These are phyloP conservation scores for Orthosia cruda DNA, from an alignment of 2,888 invertebrate species.

Conservation along the genomic window DNA sequence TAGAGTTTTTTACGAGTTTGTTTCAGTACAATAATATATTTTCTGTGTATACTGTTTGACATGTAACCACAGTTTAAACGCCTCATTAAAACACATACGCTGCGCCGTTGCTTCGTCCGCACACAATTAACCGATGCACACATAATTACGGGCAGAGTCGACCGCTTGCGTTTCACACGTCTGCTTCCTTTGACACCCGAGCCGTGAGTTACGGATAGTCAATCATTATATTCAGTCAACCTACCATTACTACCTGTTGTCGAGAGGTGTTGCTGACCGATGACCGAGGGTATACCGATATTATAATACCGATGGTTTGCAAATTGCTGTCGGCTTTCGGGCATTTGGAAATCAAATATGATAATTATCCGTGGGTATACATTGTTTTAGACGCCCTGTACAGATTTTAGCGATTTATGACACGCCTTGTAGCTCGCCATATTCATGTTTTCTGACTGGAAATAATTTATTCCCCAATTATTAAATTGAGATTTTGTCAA, in stretches of 20 bases:
- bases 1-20: too few relatives aligned
- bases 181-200: slow-evolving; percentile 32
- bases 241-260: not conserved
- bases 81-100: not conserved
- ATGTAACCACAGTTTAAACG: not conserved
- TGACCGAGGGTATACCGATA: not conserved
- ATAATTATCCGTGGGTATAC: too few relatives aligned
- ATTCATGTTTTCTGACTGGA: too few relatives aligned
- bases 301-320: not conserved
- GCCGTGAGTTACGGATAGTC: slow-evolving; percentile 9
- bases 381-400: too few relatives aligned
- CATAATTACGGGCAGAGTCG: not conserved
- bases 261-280: not conserved
- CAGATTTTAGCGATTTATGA: too few relatives aligned
- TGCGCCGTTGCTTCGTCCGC: not conserved
- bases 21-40: not conserved
- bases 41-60: too few relatives aligned
- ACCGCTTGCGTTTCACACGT: not conserved
- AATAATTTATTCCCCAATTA: too few relatives aligned
- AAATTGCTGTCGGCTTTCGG: not conserved
- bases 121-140: not conserved
- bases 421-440: too few relatives aligned
- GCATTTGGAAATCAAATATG: not conserved
- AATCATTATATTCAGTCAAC: not conserved
- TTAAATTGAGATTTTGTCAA: too few relatives aligned